Percentiles rank a stretch among this genome's conserved stretches.
These are phyloP conservation scores for Taphrorychus bicolor DNA, from an alignment of 2,888 invertebrate genomes.

Conservation along the genomic window DNA sequence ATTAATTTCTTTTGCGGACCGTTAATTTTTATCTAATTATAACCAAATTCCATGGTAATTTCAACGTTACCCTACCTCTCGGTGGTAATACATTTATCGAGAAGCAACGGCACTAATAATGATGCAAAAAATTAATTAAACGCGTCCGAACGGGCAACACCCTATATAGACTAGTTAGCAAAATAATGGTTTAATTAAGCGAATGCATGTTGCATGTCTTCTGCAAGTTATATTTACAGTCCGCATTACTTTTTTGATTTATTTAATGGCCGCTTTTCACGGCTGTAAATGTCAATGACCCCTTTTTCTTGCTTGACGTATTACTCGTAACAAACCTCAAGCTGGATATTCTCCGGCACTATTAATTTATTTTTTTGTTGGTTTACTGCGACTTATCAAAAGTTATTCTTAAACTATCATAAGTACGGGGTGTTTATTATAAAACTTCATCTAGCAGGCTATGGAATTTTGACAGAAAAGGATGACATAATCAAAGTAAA, in stretches of 20 bases:
- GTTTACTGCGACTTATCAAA: too few species aligned
- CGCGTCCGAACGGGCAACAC: conserved; percentile 1
- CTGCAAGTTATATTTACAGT: conserved; percentile 5
- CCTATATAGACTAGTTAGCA: background rate
- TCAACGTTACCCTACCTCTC: background rate
- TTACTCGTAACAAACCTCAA: background rate
- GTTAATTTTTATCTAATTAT: background rate
- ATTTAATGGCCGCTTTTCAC: conserved; percentile 4
- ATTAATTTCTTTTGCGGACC: background rate
- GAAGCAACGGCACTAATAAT: background rate
- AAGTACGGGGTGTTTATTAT: too few species aligned
- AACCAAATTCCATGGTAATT: too few species aligned
- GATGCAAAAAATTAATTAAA: conserved; percentile 7
- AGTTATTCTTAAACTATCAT: too few species aligned
- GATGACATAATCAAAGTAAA: too few species aligned
- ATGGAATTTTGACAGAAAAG: too few species aligned
- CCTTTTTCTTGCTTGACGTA: background rate
- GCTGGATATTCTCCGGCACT: too few species aligned
- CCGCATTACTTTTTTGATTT: conserved; percentile 24
- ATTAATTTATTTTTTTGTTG: too few species aligned
- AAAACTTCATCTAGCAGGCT: too few species aligned
- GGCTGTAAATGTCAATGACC: background rate
- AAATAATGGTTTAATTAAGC: conserved; percentile 10
- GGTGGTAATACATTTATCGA: conserved; percentile 2
- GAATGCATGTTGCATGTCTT: conserved; percentile 24